Evolutionary conservation across 1,140 invertebrate species (phyloP).

Genomic region (Drosophila gunungcola): DNA sequence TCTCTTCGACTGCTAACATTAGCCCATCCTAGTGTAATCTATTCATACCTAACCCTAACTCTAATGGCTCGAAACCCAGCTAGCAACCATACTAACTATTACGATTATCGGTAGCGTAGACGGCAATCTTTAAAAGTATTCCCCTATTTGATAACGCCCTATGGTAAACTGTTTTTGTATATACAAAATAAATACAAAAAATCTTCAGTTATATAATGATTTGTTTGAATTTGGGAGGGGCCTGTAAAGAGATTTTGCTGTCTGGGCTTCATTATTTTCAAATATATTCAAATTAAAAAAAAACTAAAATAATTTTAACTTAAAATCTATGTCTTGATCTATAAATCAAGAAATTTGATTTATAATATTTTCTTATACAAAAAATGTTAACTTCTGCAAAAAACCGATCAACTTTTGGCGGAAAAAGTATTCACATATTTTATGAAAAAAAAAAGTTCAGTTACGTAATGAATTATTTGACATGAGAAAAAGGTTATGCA

Average conservation of each 20-base stretch:
- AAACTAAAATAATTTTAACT: too few relatives aligned
- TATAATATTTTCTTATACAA: too few relatives aligned
- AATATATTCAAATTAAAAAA: too few relatives aligned
- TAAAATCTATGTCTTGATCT: too few relatives aligned
- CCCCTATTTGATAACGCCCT: slow-evolving; percentile 59
- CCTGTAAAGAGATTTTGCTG: too few relatives aligned
- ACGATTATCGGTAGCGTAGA: slow-evolving; percentile 54
- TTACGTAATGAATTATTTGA: neutral
- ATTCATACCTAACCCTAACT: slow-evolving; percentile 66
- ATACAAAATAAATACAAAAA: slow-evolving; percentile 72
- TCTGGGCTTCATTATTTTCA: too few relatives aligned
- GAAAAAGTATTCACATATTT: neutral
- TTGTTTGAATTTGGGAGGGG: neutral
- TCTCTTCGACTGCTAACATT: slow-evolving; percentile 66
- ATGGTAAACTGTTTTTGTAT: slow-evolving; percentile 80
- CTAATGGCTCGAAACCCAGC: slow-evolving; percentile 10
- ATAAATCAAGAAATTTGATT: too few relatives aligned
- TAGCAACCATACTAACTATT: slow-evolving; percentile 45
- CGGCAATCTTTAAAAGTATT: slow-evolving; percentile 73
- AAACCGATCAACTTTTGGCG: neutral
- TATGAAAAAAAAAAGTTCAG: neutral
- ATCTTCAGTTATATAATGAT: slow-evolving; percentile 41
- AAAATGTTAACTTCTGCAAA: too few relatives aligned
- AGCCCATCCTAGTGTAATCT: slow-evolving; percentile 78
- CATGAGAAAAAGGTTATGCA: slow-evolving; percentile 19